Evolutionary conservation across 1,140 invertebrate genomes (phyloP).

Genomic region (Pararge aegeria): DNA sequence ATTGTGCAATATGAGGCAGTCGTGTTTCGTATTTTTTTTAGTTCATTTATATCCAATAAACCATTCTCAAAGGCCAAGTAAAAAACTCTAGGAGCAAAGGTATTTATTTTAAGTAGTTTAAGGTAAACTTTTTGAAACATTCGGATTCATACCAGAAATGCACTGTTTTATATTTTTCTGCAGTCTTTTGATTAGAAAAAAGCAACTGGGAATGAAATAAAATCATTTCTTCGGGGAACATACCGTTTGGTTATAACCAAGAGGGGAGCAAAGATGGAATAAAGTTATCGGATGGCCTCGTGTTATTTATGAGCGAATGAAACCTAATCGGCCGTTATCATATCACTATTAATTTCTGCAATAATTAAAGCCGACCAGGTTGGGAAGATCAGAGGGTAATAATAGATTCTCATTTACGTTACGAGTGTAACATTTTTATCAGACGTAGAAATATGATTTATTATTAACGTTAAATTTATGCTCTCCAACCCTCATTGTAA

Average conservation of each 20-base stretch:
- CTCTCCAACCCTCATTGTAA: no score
- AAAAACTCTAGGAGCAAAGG: no score
- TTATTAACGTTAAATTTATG: not conserved
- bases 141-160: no score
- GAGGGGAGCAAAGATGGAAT: conserved; percentile 66
- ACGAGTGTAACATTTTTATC: not conserved
- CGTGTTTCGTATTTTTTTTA: no score
- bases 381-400: not conserved
- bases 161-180: no score
- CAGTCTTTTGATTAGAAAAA: no score
- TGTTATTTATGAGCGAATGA: conserved; percentile 58
- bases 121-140: no score
- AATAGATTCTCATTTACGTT: not conserved
- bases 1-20: no score
- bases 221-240: conserved; percentile 5
- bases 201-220: no score
- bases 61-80: no score
- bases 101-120: no score
- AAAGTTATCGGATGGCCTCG: conserved; percentile 56
- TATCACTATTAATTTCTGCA: conserved; percentile 58
- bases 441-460: not conserved
- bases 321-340: conserved; percentile 55
- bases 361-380: conserved; percentile 59
- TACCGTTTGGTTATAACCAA: conserved; percentile 44
- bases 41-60: no score